Percentiles rank a stretch among this genome's conserved stretches.
Evolutionary conservation across 1,140 invertebrate species (phyloP).

Genomic region (Drosophila equinoxialis): DNA sequence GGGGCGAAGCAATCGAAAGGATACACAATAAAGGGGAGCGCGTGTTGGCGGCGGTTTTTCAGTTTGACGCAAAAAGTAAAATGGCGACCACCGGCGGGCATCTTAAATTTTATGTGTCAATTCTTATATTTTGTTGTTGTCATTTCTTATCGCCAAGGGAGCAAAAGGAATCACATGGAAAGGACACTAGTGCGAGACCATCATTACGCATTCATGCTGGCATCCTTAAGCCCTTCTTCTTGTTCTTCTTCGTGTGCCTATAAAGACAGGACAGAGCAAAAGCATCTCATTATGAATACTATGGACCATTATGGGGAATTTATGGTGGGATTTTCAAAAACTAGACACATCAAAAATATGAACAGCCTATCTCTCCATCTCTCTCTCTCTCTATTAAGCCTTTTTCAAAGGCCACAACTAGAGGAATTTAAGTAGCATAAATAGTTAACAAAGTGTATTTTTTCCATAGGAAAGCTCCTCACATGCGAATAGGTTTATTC

Average conservation of each 20-base stretch:
- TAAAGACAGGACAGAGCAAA: not conserved
- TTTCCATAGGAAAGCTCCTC: not conserved
- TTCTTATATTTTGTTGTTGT: conserved; percentile 43
- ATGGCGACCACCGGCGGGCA: conserved; percentile 53
- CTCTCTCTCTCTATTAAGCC: not conserved
- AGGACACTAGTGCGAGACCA: not conserved
- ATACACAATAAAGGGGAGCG: no score
- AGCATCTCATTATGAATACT: conserved; percentile 46
- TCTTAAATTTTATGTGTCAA: conserved; percentile 65
- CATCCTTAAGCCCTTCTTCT: conserved; percentile 36
- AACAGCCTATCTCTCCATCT: not conserved
- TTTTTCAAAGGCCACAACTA: not conserved
- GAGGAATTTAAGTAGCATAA: not conserved
- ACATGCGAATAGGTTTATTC: no score
- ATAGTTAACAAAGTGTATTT: not conserved
- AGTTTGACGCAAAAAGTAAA: conserved; percentile 55
- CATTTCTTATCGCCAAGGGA: conserved; percentile 43
- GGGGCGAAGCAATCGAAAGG: conserved; percentile 11
- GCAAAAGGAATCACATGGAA: not conserved
- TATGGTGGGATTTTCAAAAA: not conserved
- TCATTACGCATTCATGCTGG: conserved; percentile 54
- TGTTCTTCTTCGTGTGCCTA: conserved; percentile 6
- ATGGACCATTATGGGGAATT: conserved; percentile 30
- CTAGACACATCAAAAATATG: conserved; percentile 4
- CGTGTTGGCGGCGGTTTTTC: no score